These are phyloP conservation scores for Pseudobourletiella spinata DNA, from an alignment of 1,140 invertebrate genomes.

Conservation along the genomic window DNA sequence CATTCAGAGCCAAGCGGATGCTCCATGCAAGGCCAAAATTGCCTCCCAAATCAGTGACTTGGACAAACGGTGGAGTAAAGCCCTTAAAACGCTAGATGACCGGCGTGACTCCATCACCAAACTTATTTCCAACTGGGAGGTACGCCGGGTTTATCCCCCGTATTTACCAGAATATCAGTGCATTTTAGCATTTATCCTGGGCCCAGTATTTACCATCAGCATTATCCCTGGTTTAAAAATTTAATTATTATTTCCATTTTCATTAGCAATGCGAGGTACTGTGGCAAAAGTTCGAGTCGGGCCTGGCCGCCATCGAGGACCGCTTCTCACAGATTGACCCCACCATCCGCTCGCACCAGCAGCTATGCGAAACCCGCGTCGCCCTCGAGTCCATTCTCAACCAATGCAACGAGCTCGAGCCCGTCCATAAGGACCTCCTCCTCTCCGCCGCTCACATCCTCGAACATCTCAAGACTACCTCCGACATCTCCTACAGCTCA, in stretches of 20 bases:
- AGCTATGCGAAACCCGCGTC: slow-evolving; percentile 59
- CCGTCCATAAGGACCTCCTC: slow-evolving; percentile 48
- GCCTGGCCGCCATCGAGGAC: slow-evolving; percentile 55
- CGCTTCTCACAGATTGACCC: slow-evolving; percentile 62
- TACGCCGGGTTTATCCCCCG: no score
- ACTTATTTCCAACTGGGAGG: slow-evolving; percentile 65
- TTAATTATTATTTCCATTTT: slow-evolving; percentile 13
- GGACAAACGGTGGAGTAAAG: slow-evolving; percentile 62
- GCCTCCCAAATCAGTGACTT: slow-evolving; percentile 52
- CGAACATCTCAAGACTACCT: slow-evolving; percentile 50
- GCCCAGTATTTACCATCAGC: no score
- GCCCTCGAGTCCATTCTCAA: slow-evolving; percentile 57
- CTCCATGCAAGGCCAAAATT: slow-evolving; percentile 52
- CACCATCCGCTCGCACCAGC: slow-evolving; percentile 58
- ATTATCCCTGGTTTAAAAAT: no score
- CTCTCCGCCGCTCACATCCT: slow-evolving; percentile 50
- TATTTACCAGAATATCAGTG: no score
- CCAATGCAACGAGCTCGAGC: slow-evolving; percentile 49
- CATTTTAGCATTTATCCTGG: background rate
- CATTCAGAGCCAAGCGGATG: slow-evolving; percentile 54
- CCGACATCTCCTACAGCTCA: slow-evolving; percentile 48
- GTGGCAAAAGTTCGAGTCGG: slow-evolving; percentile 54
- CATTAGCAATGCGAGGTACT: slow-evolving; percentile 54
- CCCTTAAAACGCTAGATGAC: slow-evolving; percentile 58
- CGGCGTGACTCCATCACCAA: slow-evolving; percentile 53